A percentile compares a stretch with the other conserved stretches of the same genome.
Conservation (phyloP, 2,113 vertebrate species). For the Lagopus leucura region DNA sequence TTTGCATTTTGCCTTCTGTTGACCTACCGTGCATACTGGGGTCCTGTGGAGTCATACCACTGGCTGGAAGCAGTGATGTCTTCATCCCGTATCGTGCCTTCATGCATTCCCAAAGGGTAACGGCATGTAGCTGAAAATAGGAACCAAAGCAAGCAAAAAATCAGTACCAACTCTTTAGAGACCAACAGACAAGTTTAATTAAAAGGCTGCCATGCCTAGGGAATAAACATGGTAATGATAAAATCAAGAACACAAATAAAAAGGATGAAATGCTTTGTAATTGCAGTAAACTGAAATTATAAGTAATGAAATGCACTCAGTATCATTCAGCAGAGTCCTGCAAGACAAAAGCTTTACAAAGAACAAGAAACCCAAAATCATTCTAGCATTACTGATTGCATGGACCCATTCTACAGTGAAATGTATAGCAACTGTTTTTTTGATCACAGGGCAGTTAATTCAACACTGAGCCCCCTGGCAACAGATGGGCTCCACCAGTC, state of each 20-base stretch:
- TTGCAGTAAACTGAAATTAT: neutral
- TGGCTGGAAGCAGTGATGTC: constrained; percentile 91
- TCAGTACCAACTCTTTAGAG: neutral
- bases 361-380: neutral
- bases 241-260: neutral
- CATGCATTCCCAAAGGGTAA: constrained; percentile 90
- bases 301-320: neutral
- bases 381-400: neutral
- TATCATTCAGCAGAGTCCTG: neutral
- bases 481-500: too few species aligned
- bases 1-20: neutral
- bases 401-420: neutral
- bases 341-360: neutral
- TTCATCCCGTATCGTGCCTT: constrained; percentile 85
- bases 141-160: neutral
- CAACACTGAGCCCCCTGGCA: too few species aligned
- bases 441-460: too few species aligned
- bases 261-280: neutral
- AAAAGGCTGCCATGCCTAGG: neutral
- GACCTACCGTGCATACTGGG: constrained; percentile 86
- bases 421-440: neutral
- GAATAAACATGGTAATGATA: neutral
- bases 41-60: constrained; percentile 89
- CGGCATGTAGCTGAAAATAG: constrained; percentile 82
- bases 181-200: neutral